These are phyloP conservation scores for Poecilobothrus nobilitatus DNA, from an alignment of 2,888 invertebrate genomes.

Conservation along the genomic window DNA sequence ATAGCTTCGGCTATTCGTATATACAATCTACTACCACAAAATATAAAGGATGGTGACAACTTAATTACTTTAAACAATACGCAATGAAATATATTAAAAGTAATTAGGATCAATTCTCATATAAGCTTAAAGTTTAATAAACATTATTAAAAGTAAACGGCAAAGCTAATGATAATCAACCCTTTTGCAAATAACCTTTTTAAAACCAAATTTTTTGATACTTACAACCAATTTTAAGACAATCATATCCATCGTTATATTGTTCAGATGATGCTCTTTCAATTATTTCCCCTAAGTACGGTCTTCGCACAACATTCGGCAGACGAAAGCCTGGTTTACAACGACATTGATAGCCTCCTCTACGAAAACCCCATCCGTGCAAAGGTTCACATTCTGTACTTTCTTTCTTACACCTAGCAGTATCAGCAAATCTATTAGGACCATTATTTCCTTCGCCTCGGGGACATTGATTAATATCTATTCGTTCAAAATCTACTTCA, in stretches of 20 bases:
- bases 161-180: too few species aligned
- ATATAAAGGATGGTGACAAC: too few species aligned
- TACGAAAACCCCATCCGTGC: constrained; percentile 89
- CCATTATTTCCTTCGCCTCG: constrained; percentile 76
- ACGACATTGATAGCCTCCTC: constrained; percentile 92
- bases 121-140: too few species aligned
- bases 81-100: too few species aligned
- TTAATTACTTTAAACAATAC: too few species aligned
- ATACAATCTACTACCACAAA: too few species aligned
- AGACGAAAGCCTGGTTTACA: constrained; percentile 83
- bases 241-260: constrained; percentile 88
- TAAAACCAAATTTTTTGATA: too few species aligned
- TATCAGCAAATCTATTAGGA: constrained; percentile 81
- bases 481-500: constrained; percentile 92
- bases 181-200: too few species aligned
- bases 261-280: constrained; percentile 88
- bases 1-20: too few species aligned
- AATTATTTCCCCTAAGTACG: constrained; percentile 87
- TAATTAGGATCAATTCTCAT: too few species aligned
- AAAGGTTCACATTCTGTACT: constrained; percentile 95
- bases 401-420: constrained; percentile 82
- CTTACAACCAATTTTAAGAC: constrained; percentile 84
- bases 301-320: constrained; percentile 77
- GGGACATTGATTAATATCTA: constrained; percentile 97
- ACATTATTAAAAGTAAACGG: too few species aligned